These are phyloP conservation scores for Balaeniceps rex DNA, from an alignment of 2,113 vertebrate genomes.

Conservation along the genomic window DNA sequence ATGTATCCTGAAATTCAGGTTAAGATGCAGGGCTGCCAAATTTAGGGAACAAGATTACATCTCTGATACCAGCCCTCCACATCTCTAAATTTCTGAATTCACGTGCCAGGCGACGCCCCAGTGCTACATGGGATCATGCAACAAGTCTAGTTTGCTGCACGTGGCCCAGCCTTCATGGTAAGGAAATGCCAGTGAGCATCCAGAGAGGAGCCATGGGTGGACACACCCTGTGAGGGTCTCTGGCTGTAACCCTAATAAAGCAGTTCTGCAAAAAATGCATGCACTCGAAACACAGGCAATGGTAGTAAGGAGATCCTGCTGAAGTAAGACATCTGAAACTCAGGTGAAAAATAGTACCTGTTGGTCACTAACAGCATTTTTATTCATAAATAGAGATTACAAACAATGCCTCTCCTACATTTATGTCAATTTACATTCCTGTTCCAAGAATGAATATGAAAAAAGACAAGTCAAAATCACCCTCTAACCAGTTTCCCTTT, in stretches of 20 bases:
- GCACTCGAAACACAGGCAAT: background rate
- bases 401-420: background rate
- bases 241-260: background rate
- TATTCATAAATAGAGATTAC: background rate
- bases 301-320: background rate
- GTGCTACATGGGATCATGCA: background rate
- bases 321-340: background rate
- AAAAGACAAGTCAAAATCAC: background rate
- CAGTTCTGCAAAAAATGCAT: background rate
- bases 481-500: background rate
- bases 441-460: background rate
- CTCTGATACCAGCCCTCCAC: background rate
- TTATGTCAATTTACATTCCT: background rate
- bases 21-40: background rate
- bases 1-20: background rate
- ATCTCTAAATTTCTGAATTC: background rate
- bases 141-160: background rate
- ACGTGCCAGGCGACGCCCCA: background rate
- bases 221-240: background rate
- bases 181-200: background rate
- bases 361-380: background rate
- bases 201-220: background rate
- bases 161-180: fast-evolving
- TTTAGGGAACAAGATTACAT: background rate
- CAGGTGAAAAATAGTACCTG: background rate